Percentiles rank a stretch among this genome's conserved stretches.
phyloP scores from a whole-genome alignment of 1,140 invertebrate species.

The Caenorhabditis latens region DNA sequence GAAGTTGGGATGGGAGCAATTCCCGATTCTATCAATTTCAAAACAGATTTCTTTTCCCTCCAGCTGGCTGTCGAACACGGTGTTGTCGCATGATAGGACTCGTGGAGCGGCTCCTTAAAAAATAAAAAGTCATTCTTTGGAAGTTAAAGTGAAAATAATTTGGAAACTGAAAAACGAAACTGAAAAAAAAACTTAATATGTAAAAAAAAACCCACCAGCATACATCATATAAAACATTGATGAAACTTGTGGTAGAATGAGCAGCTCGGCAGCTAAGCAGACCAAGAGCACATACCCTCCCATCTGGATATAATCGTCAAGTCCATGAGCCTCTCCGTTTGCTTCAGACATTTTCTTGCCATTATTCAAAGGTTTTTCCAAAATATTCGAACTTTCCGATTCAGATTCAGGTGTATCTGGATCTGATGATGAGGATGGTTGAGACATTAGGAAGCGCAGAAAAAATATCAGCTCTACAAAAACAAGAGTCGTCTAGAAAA shows the following conservation, averaged over 20 bases:
- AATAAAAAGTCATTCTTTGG: neutral
- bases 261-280: conserved; percentile 49
- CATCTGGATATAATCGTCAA: conserved; percentile 61
- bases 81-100: conserved; percentile 32
- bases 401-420: too few relatives aligned
- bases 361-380: too few relatives aligned
- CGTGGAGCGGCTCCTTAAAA: conserved; percentile 51
- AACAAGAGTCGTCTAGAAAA: too few relatives aligned
- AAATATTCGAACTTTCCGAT: too few relatives aligned
- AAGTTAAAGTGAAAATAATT: neutral
- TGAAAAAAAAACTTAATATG: neutral
- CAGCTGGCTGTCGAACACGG: conserved; percentile 5
- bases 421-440: too few relatives aligned
- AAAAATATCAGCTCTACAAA: too few relatives aligned
- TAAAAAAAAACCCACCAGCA: conserved; percentile 54
- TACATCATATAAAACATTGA: conserved; percentile 63
- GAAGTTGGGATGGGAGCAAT: conserved; percentile 52
- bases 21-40: conserved; percentile 19
- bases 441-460: too few relatives aligned
- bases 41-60: conserved; percentile 41
- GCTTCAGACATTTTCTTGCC: neutral
- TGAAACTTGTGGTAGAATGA: conserved; percentile 56
- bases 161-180: too few relatives aligned
- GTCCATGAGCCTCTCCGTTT: neutral
- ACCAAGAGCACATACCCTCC: conserved; percentile 56